Conservation (phyloP, 2,888 invertebrate species). For the Anarsia innoxiella region DNA sequence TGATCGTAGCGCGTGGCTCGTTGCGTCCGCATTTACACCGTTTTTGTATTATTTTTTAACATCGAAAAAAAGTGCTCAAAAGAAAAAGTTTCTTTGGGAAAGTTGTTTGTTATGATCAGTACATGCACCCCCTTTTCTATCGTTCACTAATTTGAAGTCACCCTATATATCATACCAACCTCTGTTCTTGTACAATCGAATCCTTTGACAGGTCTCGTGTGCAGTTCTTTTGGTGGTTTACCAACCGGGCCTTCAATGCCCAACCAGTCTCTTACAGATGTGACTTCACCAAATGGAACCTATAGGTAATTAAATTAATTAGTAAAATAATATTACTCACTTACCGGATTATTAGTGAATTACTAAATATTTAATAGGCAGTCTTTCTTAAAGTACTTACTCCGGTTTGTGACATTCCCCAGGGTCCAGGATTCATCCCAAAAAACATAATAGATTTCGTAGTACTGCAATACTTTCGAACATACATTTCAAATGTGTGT, state of each 20-base stretch:
- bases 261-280: conserved; percentile 85
- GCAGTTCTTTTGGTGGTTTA: conserved; percentile 81
- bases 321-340: too few species aligned
- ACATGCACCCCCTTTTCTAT: too few species aligned
- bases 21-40: too few species aligned
- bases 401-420: conserved; percentile 97
- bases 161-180: conserved; percentile 34
- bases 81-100: too few species aligned
- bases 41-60: too few species aligned
- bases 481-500: conserved; percentile 83
- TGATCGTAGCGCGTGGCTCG: too few species aligned
- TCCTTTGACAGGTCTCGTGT: conserved; percentile 82
- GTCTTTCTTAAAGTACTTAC: too few species aligned
- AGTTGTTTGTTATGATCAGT: too few species aligned
- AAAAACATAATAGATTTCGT: conserved; percentile 85
- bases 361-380: too few species aligned
- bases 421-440: conserved; percentile 98
- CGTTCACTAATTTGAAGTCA: too few species aligned
- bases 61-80: not conserved
- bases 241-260: conserved; percentile 80
- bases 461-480: conserved; percentile 80
- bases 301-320: conserved; percentile 51
- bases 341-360: too few species aligned
- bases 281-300: conserved; percentile 94
- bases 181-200: conserved; percentile 72